Conservation (phyloP, 1,140 invertebrate genomes). For the Drusus annulatus region DNA sequence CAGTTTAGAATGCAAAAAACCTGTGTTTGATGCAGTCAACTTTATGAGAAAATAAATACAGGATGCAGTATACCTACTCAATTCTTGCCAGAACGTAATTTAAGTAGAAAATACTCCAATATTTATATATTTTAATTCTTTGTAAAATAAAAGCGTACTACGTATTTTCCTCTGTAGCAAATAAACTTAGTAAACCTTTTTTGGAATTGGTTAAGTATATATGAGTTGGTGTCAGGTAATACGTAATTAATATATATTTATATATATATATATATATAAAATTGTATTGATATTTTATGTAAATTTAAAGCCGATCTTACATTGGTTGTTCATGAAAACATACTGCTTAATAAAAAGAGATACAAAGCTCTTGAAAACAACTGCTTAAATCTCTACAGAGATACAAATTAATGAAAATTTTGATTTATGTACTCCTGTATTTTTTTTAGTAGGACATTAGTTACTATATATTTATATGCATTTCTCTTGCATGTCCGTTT, state of each 20-base stretch:
- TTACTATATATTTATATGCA: too few relatives aligned
- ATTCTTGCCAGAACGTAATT: conserved; percentile 58
- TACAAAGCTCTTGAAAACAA: too few relatives aligned
- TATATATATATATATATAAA: too few relatives aligned
- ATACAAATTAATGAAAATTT: too few relatives aligned
- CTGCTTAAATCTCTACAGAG: too few relatives aligned
- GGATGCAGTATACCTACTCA: conserved; percentile 58
- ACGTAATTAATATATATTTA: conserved; percentile 52
- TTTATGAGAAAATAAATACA: conserved; percentile 28
- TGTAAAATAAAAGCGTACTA: conserved; percentile 51
- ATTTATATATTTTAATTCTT: conserved; percentile 55
- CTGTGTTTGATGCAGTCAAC: conserved; percentile 3
- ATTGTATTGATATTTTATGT: conserved; percentile 39
- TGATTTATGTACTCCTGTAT: too few relatives aligned
- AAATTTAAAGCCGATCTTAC: not conserved
- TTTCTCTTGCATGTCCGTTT: too few relatives aligned
- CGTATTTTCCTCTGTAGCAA: conserved; percentile 48
- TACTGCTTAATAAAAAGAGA: too few relatives aligned
- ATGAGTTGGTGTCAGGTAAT: conserved; percentile 58
- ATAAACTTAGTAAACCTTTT: conserved; percentile 50
- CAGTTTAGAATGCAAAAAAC: not conserved
- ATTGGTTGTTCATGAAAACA: too few relatives aligned
- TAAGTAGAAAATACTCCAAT: conserved; percentile 58
- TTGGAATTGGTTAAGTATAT: conserved; percentile 57
- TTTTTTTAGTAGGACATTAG: too few relatives aligned